Percentiles rank a stretch among this genome's conserved stretches.
These are phyloP conservation scores for Palythoa grandiflora DNA, from an alignment of 92 coral and sea anemone genomes.

Conservation along the genomic window DNA sequence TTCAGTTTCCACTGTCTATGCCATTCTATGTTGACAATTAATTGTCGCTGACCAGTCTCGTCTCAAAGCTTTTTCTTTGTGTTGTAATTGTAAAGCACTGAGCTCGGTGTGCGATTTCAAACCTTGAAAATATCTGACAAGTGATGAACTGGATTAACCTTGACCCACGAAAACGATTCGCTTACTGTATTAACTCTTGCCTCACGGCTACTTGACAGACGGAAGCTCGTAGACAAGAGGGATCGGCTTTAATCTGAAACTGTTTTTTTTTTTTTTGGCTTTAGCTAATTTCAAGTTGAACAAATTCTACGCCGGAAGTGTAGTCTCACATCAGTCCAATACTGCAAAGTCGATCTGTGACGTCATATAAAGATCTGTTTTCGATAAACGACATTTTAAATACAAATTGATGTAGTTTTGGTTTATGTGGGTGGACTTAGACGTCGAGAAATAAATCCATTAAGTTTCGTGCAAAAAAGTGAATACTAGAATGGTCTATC, in stretches of 20 bases:
- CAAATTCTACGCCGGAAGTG: slow-evolving; percentile 9
- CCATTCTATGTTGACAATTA: not conserved
- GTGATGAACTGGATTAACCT: not conserved
- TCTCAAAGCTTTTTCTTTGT: not conserved
- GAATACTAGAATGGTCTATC: not conserved
- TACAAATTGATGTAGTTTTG: not conserved
- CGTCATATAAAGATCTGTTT: slow-evolving; percentile 16
- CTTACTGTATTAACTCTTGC: not conserved
- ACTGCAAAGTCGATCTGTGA: not conserved
- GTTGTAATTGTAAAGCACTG: not conserved
- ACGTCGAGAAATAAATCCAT: not conserved
- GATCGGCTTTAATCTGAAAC: slow-evolving; percentile 17
- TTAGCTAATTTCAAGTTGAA: slow-evolving; percentile 20
- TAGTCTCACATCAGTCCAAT: not conserved
- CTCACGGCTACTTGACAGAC: slow-evolving; percentile 8
- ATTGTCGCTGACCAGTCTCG: not conserved
- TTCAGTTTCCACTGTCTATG: not conserved
- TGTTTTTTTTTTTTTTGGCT: not conserved
- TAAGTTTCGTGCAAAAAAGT: not conserved
- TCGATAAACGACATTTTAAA: not conserved
- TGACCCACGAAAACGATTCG: not conserved
- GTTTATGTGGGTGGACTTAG: not conserved
- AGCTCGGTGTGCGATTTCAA: not conserved
- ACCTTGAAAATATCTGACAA: not conserved
- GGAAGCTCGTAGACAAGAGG: slow-evolving; percentile 24